Evolutionary conservation across 2,888 invertebrate genomes (phyloP).

Genomic region (Tetanocera ferruginea): DNA sequence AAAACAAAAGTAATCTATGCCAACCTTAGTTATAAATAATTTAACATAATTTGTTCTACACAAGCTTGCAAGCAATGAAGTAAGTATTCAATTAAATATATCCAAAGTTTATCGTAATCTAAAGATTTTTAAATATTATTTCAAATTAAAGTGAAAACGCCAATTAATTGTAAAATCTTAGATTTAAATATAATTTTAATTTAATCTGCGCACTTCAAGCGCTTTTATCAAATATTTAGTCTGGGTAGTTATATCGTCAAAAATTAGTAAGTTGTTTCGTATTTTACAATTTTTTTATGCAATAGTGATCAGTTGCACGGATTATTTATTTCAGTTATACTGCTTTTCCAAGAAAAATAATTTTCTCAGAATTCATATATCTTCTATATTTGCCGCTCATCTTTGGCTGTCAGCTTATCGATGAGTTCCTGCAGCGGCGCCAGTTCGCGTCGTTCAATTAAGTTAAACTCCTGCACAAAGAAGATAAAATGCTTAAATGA

Average conservation of each 20-base stretch:
- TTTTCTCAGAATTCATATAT: not conserved
- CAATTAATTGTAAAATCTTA: too few relatives aligned
- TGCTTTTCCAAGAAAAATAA: not conserved
- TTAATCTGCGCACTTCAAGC: too few relatives aligned
- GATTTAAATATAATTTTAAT: too few relatives aligned
- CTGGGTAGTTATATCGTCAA: not conserved
- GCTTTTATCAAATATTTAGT: too few relatives aligned
- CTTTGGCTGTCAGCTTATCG: slow-evolving; percentile 93
- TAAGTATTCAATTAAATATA: too few relatives aligned
- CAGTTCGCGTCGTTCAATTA: slow-evolving; percentile 96
- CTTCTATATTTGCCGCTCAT: slow-evolving; percentile 80
- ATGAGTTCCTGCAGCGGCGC: slow-evolving; percentile 98
- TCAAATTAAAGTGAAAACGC: too few relatives aligned
- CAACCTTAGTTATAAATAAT: too few relatives aligned
- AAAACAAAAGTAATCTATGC: too few relatives aligned
- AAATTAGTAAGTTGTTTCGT: not conserved
- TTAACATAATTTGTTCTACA: too few relatives aligned
- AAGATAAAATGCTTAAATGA: slow-evolving; percentile 99
- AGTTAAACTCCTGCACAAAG: slow-evolving; percentile 91
- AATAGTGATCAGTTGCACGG: not conserved
- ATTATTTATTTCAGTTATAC: not conserved
- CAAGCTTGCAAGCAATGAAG: too few relatives aligned
- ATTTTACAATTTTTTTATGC: slow-evolving; percentile 19
- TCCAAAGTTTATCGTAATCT: too few relatives aligned
- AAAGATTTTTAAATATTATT: too few relatives aligned